Evolutionary conservation across 1,140 invertebrate genomes (phyloP).

Genomic region (Drosophila seguyi): DNA sequence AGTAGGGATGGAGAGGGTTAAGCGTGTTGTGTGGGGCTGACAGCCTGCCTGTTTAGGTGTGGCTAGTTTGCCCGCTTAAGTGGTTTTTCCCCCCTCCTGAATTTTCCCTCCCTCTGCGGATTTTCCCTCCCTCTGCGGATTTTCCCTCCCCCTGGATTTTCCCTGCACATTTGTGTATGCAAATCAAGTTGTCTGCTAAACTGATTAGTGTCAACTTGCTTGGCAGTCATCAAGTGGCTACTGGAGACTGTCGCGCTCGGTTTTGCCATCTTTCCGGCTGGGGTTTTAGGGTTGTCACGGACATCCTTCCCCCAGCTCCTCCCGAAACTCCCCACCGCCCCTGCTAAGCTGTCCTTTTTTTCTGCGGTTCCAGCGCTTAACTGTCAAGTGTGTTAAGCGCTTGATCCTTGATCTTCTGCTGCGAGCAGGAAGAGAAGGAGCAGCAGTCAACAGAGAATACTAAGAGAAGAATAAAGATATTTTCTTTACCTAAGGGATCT

Average conservation of each 20-base stretch:
- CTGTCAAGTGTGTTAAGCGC: conserved; percentile 38
- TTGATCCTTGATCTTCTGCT: conserved; percentile 39
- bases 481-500: neutral
- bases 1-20: neutral
- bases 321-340: neutral
- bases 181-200: conserved; percentile 56
- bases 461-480: neutral
- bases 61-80: conserved; percentile 76
- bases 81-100: conserved; percentile 52
- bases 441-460: neutral
- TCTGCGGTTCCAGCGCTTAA: conserved; percentile 21
- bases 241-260: conserved; percentile 22
- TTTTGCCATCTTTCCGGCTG: neutral
- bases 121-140: neutral
- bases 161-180: conserved; percentile 45
- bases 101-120: neutral
- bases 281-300: conserved; percentile 8
- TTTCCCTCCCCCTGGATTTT: neutral
- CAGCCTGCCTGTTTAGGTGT: conserved; percentile 56
- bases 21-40: conserved; percentile 3
- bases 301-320: neutral
- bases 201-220: conserved; percentile 55
- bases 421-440: neutral
- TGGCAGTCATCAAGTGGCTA: conserved; percentile 53
- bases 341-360: conserved; percentile 20